These are phyloP conservation scores for Promerops cafer DNA, from an alignment of 2,113 vertebrate genomes.

Conservation along the genomic window DNA sequence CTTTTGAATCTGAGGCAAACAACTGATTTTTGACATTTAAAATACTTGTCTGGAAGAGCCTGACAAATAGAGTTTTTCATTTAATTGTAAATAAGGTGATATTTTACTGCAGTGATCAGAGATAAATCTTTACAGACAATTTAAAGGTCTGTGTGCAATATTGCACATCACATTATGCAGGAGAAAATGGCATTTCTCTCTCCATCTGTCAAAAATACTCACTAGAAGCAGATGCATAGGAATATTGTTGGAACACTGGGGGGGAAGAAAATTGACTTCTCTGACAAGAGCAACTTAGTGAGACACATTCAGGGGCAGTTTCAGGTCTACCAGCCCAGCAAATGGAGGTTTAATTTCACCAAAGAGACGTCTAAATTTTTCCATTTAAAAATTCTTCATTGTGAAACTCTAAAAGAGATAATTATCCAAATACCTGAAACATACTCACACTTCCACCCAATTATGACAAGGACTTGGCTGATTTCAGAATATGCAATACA, in stretches of 20 bases:
- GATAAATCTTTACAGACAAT: slow-evolving; percentile 40
- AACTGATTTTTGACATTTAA: slow-evolving; percentile 17
- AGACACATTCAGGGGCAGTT: neutral
- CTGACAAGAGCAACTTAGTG: neutral
- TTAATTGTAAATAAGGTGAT: slow-evolving; percentile 65
- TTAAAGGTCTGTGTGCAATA: neutral
- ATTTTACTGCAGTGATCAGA: slow-evolving; percentile 25
- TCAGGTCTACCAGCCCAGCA: neutral
- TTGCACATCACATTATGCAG: neutral
- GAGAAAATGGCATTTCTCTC: neutral
- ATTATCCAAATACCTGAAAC: neutral
- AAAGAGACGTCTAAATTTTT: neutral
- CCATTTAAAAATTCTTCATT: neutral
- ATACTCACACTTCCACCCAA: neutral
- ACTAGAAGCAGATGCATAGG: neutral
- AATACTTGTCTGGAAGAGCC: neutral
- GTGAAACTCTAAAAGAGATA: neutral
- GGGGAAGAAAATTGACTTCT: neutral
- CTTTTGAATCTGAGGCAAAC: neutral
- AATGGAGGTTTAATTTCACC: neutral
- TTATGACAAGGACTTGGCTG: neutral
- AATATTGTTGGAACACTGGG: neutral
- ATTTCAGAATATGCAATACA: neutral
- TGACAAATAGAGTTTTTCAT: slow-evolving; percentile 33
- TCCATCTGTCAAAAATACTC: neutral